A percentile compares a stretch with the other conserved stretches of the same genome.
Conservation (phyloP, 2,113 vertebrate genomes). For the Anhinga rufa region DNA sequence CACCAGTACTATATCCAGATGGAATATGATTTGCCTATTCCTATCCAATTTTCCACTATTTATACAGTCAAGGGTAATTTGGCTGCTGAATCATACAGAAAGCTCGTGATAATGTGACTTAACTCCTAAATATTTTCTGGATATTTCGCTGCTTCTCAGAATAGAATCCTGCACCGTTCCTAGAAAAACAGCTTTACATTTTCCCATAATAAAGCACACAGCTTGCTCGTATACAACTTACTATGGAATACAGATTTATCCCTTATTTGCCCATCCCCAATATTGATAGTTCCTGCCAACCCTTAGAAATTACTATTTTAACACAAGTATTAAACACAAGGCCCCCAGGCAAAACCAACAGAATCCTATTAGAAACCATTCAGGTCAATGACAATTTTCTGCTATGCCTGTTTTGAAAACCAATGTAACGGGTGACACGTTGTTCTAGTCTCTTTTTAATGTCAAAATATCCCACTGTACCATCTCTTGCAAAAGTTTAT, state of each 20-base stretch:
- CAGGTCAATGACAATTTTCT: not conserved
- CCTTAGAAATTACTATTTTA: not conserved
- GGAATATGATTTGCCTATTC: constrained; percentile 20
- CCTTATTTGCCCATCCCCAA: not conserved
- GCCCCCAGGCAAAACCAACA: not conserved
- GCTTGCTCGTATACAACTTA: not conserved
- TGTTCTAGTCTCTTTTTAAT: not conserved
- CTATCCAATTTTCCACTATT: constrained; percentile 50
- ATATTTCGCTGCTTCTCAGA: not conserved
- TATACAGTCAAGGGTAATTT: constrained; percentile 46
- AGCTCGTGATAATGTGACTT: not conserved
- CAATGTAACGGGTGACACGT: not conserved
- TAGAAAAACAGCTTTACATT: not conserved
- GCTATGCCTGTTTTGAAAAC: not conserved
- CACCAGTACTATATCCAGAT: constrained; percentile 8
- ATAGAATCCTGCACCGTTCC: constrained; percentile 6
- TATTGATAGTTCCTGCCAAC: not conserved
- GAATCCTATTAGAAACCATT: not conserved
- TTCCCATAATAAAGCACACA: not conserved
- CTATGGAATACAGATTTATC: not conserved
- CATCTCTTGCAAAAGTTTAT: not conserved
- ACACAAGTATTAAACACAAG: not conserved
- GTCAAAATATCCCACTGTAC: not conserved
- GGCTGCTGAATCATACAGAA: constrained; percentile 23
- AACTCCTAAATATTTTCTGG: not conserved